Evolutionary conservation across 1,140 invertebrate genomes (phyloP), one percentile per base, ranked within the genome.

Genomic region (Scaptomyza graminum): DNA sequence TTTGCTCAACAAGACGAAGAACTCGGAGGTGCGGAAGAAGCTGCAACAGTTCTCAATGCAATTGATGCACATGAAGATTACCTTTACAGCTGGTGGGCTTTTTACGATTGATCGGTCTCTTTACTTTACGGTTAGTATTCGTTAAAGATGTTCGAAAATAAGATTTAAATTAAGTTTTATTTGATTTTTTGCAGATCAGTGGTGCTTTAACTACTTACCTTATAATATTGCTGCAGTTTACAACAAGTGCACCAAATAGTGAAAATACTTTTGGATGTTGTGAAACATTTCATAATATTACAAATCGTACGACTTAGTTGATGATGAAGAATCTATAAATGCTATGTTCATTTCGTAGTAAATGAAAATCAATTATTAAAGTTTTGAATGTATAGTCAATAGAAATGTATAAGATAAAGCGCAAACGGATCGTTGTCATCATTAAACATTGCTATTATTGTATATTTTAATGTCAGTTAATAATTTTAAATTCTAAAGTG

Each of bases 71-170:
- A 37, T 91, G 44, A 91, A 91, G 74, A 91, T 91, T 6, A 89
- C 81, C 25, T 91, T 91, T 18, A 91, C 89, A 12, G 90, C 90
- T 0, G 90, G 90, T 34, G 90, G 90, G 6, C 62, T 91, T 1
- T 91, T 91, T n/a, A 91, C 90, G 39, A 90, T 91, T 7, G 90
- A 91, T 79, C 84, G 90, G 0, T 90, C 87, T 6, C 60, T 91
- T 11, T 91, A 91, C 54, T 91, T 91, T 73, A 91, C 90, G 63
- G 90, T 91, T 46, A 57, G 78, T 51, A 34, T 22, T 8, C 11
- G 8, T 37, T 12, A 9, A 37, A 28, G 1, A 7, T 31, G 7
- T 9, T 34, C 9, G 7, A 9, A 34, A 9, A 9, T 34, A 34
- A 41, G 5, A 31, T 16, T 51, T 37, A 2, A 51, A 37, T 22